These are phyloP conservation scores for Leptinotarsa juncta DNA, from an alignment of 2,888 invertebrate species.

Conservation along the genomic window DNA sequence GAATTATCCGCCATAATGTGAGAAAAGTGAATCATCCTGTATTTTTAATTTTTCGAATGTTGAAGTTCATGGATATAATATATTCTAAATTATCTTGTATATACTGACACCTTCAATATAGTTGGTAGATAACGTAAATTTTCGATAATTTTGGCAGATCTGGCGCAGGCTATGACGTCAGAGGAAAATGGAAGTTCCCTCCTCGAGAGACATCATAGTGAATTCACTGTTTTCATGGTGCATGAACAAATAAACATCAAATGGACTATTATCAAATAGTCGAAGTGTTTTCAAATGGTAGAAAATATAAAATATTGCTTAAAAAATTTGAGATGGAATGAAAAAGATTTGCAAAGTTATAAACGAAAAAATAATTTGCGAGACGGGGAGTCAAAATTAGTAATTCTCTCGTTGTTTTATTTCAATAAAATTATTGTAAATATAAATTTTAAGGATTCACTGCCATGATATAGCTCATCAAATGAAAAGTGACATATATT, in stretches of 20 bases:
- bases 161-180: conserved; percentile 58
- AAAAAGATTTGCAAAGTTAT: conserved; percentile 55
- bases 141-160: conserved; percentile 55
- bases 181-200: conserved; percentile 64
- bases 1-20: not conserved
- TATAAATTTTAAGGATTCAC: conserved; percentile 46
- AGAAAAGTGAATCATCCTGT: conserved; percentile 1
- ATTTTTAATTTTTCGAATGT: not conserved
- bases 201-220: conserved; percentile 62
- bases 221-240: conserved; percentile 52
- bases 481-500: conserved; percentile 37
- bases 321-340: conserved; percentile 43
- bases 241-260: conserved; percentile 53
- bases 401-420: not conserved
- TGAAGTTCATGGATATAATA: not conserved
- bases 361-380: conserved; percentile 7
- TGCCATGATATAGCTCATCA: conserved; percentile 46
- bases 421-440: conserved; percentile 30
- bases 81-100: conserved; percentile 29
- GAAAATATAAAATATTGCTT: conserved; percentile 52
- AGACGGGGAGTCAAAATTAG: not conserved
- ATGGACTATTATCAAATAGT: conserved; percentile 42
- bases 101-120: conserved; percentile 32
- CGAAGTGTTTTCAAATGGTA: conserved; percentile 50
- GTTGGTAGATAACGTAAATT: conserved; percentile 32